Conservation (phyloP, 2,113 vertebrate species). For the Eptesicus fuscus region DNA sequence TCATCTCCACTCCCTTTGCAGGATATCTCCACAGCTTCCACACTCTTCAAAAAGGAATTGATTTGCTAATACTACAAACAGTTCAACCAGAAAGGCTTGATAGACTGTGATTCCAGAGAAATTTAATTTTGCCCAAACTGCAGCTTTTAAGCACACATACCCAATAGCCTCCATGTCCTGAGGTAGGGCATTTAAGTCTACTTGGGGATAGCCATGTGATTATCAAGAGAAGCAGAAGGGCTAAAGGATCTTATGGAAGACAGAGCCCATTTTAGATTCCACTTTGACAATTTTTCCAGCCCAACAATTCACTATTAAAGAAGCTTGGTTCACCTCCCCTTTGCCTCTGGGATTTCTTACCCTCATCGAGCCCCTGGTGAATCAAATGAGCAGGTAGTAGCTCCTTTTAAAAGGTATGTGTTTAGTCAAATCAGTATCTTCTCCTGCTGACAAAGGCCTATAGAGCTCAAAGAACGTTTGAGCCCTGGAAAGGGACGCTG, state of each 20-base stretch:
- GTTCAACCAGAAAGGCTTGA: background rate
- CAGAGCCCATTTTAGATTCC: background rate
- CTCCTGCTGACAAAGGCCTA: background rate
- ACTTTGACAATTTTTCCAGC: background rate
- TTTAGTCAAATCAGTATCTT: background rate
- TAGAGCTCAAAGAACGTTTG: background rate
- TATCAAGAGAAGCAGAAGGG: background rate
- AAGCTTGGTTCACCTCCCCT: background rate
- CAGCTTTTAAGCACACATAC: background rate
- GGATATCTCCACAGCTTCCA: background rate
- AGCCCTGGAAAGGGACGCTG: accelerated
- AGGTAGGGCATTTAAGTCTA: background rate
- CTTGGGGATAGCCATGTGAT: background rate
- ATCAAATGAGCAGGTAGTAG: background rate
- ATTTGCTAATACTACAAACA: background rate
- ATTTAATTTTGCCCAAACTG: background rate
- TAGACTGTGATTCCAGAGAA: background rate
- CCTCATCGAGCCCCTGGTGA: background rate
- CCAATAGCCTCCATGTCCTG: accelerated
- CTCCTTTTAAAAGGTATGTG: background rate
- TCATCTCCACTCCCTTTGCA: background rate
- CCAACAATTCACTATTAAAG: background rate
- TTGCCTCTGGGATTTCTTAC: background rate
- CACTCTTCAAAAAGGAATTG: background rate
- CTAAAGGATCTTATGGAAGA: background rate